Base-by-base conservation (phyloP, 1,140 invertebrate genomes). In the Solenopsis invicta region DNA sequence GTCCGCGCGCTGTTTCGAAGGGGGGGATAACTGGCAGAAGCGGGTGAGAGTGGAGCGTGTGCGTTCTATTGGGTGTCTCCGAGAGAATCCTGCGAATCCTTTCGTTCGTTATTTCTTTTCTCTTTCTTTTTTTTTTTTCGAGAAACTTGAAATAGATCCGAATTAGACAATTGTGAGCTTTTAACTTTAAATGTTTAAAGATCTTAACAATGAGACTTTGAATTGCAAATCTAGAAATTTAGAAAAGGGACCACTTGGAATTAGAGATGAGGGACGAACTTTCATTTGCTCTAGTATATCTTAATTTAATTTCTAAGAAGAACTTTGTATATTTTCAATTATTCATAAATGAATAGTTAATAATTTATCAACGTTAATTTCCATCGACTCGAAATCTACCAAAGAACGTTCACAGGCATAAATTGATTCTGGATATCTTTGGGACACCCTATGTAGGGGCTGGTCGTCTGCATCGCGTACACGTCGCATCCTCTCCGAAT, bases 1-100 rank as follows among this genome's bases (percentile, higher is more conserved):
- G 90, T 90, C 90, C 90, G 88, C 89, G 74, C 85, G 87, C 82
- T 91, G 88, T 90, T 93, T 88, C 82, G 4, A n/a, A 13, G 52
- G 34, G 56, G 16, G 45, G 80, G 67, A 59, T 71, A 81, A 81
- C 77, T 37, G 18, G 34, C 48, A 37, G 66, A 37, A 29, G 37
- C 52, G 66, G 37, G 18, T 4, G 66, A 66, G 76, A 29, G n/a
- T n/a, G 62, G 34, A 74, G 80, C 45, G 56, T 50, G 41, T 62
- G 29, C 69, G 41, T 21, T 74, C 69, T 84, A 84, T 56, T 61
- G 80, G 80, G 80, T 84, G 80, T 84, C 54, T 24, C 66, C 6
- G 66, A 50, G 66, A 50, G 21, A 41, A 54, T 16, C 6, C 29
- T 18, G 16, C 18, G 16, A 24, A 18, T 9, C 21, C 59, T 48